phyloP scores from a whole-genome alignment of 2,113 vertebrate genomes.

The Gavia stellata region DNA sequence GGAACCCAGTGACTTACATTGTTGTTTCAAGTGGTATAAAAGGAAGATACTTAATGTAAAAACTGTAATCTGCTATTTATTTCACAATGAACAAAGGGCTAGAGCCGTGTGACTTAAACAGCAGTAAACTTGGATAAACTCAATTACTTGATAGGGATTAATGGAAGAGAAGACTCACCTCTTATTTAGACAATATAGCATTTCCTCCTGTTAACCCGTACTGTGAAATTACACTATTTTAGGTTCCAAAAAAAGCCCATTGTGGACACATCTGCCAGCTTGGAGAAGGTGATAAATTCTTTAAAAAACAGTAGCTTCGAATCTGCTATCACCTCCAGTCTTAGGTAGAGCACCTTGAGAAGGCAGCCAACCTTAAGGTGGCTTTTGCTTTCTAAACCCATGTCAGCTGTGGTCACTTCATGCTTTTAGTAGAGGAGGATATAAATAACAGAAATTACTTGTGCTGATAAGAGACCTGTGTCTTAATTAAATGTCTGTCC shows the following conservation, averaged over 20 bases:
- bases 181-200: background rate
- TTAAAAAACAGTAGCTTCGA: background rate
- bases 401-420: background rate
- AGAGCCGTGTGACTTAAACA: background rate
- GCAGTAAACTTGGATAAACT: background rate
- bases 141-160: background rate
- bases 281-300: background rate
- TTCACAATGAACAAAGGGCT: background rate
- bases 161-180: background rate
- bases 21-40: background rate
- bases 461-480: background rate
- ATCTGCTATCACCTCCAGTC: background rate
- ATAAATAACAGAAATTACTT: background rate
- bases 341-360: background rate
- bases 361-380: background rate
- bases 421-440: background rate
- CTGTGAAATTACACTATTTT: background rate
- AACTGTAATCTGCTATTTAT: background rate
- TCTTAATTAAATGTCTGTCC: background rate
- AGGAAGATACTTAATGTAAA: background rate
- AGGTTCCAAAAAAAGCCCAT: accelerated
- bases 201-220: background rate
- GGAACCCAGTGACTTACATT: background rate
- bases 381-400: background rate
- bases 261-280: background rate